phyloP scores from a whole-genome alignment of 2,113 vertebrate species.

The Trichomycterus rosablanca region DNA sequence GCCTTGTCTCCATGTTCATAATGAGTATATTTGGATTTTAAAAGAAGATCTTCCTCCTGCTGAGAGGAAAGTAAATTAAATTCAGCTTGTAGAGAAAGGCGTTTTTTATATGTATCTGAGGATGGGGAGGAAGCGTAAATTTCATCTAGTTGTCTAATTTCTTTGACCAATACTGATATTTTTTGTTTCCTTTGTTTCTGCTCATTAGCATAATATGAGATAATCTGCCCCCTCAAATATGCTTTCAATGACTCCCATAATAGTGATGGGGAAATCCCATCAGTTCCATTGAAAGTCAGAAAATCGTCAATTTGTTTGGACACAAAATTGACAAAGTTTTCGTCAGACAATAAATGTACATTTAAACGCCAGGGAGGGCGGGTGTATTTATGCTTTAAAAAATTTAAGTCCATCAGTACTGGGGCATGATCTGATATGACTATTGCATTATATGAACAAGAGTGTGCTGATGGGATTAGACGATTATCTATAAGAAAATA shows the following conservation, averaged over 20 bases:
- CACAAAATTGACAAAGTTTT: background rate
- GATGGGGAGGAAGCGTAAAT: background rate
- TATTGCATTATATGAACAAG: conserved; percentile 23
- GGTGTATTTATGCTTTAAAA: background rate
- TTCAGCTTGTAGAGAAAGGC: conserved; percentile 1
- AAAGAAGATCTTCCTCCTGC: background rate
- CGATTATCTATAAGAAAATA: conserved; percentile 13
- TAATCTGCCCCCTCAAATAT: background rate
- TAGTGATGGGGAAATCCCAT: background rate
- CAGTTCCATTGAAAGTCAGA: background rate
- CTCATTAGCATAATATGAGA: background rate
- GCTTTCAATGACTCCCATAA: background rate
- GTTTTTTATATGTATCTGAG: background rate
- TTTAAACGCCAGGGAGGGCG: background rate
- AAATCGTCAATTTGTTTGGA: background rate
- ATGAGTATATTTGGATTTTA: background rate
- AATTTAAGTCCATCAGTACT: background rate
- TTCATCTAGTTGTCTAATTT: background rate
- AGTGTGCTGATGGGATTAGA: conserved; percentile 2
- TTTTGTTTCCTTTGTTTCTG: background rate
- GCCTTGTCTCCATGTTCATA: conserved; percentile 3
- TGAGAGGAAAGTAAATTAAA: background rate
- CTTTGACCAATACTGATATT: background rate
- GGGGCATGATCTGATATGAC: conserved; percentile 18
- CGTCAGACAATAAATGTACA: background rate